A percentile compares a stretch with the other conserved stretches of the same genome.
Evolutionary conservation across 2,888 invertebrate species (phyloP).

Genomic region (Heterodera filipjevi): DNA sequence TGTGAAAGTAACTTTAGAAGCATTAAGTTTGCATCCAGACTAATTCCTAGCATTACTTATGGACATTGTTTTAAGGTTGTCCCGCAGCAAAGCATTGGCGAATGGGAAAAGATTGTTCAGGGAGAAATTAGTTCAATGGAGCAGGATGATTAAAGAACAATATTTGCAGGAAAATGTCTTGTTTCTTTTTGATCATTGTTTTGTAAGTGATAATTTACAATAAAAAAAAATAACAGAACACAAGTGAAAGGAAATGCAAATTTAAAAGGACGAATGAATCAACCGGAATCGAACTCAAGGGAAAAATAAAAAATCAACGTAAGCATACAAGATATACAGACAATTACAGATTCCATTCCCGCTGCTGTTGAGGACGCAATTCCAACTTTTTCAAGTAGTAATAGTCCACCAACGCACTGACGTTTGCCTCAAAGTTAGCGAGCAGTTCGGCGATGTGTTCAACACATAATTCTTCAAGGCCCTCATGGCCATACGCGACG

Average conservation of each 20-base stretch:
- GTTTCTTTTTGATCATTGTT: background rate
- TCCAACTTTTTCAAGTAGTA: slow-evolving; percentile 56
- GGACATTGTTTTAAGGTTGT: background rate
- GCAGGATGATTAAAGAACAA: background rate
- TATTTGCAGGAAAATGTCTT: background rate
- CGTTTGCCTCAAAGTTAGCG: slow-evolving; percentile 59
- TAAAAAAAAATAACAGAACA: too few species aligned
- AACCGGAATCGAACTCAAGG: too few species aligned
- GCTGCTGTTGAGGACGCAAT: background rate
- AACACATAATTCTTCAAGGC: slow-evolving; percentile 59
- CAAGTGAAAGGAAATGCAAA: too few species aligned
- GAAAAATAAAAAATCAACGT: too few species aligned
- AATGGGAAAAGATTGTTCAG: background rate
- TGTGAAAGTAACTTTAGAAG: too few species aligned
- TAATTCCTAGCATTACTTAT: too few species aligned
- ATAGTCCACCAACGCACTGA: slow-evolving; percentile 56
- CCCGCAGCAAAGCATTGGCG: background rate
- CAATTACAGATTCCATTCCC: background rate
- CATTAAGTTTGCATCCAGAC: too few species aligned
- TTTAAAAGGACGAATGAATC: too few species aligned
- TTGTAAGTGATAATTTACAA: too few species aligned
- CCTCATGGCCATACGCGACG: slow-evolving; percentile 60
- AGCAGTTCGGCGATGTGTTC: slow-evolving; percentile 58
- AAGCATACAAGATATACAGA: too few species aligned
- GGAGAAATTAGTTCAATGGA: background rate